Evolutionary conservation across 2,888 invertebrate genomes (phyloP).

Genomic region (Polyommatus iphigenia): DNA sequence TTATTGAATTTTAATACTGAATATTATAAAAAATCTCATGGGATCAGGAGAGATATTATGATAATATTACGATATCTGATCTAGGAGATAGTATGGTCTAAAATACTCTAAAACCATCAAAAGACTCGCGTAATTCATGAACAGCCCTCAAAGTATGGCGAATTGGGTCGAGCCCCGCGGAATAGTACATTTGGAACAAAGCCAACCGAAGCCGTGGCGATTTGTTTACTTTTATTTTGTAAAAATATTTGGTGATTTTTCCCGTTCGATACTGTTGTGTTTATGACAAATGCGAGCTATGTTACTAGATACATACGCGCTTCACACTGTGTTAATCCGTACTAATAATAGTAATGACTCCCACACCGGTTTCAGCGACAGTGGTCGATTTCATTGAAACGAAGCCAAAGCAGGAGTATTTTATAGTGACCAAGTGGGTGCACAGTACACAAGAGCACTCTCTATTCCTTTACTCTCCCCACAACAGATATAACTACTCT

Average conservation of each 20-base stretch:
- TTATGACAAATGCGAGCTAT: constrained; percentile 41
- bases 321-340: background rate
- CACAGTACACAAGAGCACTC: no score
- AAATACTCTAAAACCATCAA: no score
- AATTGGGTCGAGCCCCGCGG: constrained; percentile 67
- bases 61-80: no score
- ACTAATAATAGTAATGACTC: background rate
- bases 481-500: no score
- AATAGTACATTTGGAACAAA: constrained; percentile 64
- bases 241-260: constrained; percentile 58
- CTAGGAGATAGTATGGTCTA: no score
- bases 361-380: no score
- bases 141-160: constrained; percentile 57
- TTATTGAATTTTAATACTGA: no score
- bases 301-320: constrained; percentile 34
- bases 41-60: no score
- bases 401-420: no score
- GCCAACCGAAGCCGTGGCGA: constrained; percentile 61
- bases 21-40: no score
- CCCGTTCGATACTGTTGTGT: constrained; percentile 47
- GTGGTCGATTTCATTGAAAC: background rate
- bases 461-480: background rate
- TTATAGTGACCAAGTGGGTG: no score
- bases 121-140: background rate
- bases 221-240: constrained; percentile 63